phyloP scores from a whole-genome alignment of 1,140 invertebrate genomes.

The Papilio polytes region DNA sequence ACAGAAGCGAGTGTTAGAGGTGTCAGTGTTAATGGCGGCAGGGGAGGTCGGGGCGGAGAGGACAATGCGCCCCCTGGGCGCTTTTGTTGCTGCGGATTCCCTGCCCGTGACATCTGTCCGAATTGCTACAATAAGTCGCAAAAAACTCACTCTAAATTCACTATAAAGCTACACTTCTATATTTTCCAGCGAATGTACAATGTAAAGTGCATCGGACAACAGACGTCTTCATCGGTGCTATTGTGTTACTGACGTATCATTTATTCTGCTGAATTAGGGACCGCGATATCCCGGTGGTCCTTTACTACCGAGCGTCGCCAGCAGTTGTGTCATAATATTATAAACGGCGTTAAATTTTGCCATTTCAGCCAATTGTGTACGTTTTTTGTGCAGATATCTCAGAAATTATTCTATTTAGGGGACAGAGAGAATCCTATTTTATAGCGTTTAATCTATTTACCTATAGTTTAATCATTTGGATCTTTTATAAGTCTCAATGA shows the following conservation, averaged over 20 bases:
- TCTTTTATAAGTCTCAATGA: constrained; percentile 3
- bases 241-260: constrained; percentile 75
- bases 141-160: constrained; percentile 76
- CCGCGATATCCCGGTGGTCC: constrained; percentile 64
- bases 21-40: constrained; percentile 76
- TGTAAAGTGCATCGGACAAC: constrained; percentile 54
- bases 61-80: constrained; percentile 76
- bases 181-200: constrained; percentile 69
- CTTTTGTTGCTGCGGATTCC: constrained; percentile 72
- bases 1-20: constrained; percentile 71
- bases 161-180: constrained; percentile 62
- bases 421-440: constrained; percentile 18
- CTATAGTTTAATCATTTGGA: neutral
- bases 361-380: constrained; percentile 50
- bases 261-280: constrained; percentile 65
- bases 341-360: constrained; percentile 65
- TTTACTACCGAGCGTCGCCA: constrained; percentile 46
- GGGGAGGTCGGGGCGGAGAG: constrained; percentile 62
- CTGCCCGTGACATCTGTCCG: constrained; percentile 81
- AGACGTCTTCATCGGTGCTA: constrained; percentile 68
- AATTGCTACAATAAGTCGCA: constrained; percentile 78
- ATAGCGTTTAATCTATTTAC: too few species aligned
- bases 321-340: constrained; percentile 71
- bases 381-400: constrained; percentile 15
- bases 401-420: constrained; percentile 24